Evolutionary conservation across 2,113 vertebrate species (phyloP).

Genomic region (Coptodon bakossiorum): DNA sequence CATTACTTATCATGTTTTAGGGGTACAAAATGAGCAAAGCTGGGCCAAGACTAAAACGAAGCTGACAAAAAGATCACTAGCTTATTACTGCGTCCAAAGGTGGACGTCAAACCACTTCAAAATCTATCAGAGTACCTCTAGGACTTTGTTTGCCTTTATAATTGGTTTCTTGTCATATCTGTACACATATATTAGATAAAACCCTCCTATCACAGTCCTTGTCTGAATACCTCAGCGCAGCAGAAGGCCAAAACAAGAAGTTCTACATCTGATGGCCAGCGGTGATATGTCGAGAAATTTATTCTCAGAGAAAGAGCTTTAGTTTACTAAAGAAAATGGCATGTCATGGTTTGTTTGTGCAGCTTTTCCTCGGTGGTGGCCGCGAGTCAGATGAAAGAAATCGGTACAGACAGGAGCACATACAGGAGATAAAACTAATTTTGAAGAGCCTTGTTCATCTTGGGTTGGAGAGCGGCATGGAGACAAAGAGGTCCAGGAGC

Average conservation of each 20-base stretch:
- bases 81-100: not conserved
- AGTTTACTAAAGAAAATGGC: not conserved
- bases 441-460: slow-evolving; percentile 12
- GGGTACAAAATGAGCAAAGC: not conserved
- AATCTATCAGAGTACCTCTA: not conserved
- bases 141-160: slow-evolving; percentile 9
- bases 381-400: slow-evolving; percentile 11
- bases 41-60: not conserved
- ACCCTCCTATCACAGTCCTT: not conserved
- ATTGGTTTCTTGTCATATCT: slow-evolving; percentile 12
- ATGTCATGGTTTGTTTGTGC: slow-evolving; percentile 14
- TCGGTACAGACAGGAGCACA: not conserved
- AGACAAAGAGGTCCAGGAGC: slow-evolving; percentile 1
- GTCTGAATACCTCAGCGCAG: not conserved
- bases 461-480: not conserved
- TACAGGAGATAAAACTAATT: slow-evolving; percentile 34
- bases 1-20: not conserved
- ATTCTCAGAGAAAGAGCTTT: slow-evolving; percentile 17
- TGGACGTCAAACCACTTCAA: not conserved
- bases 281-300: not conserved
- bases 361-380: not conserved
- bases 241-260: not conserved
- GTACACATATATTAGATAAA: not conserved
- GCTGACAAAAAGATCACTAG: not conserved
- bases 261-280: not conserved